Evolutionary conservation across 2,888 invertebrate species (phyloP).

Genomic region (Candidula unifasciata): DNA sequence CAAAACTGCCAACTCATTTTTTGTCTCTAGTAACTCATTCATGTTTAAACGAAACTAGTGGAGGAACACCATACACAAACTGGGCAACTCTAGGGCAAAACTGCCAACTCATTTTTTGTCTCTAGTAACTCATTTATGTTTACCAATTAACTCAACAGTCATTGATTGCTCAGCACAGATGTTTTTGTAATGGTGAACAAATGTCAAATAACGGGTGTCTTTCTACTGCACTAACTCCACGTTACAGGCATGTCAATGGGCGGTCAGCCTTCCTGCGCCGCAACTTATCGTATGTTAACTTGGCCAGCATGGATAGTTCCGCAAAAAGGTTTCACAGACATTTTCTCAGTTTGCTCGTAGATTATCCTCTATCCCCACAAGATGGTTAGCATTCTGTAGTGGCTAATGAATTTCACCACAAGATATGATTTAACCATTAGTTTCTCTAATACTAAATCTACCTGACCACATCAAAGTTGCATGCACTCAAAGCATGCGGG

Average conservation of each 20-base stretch:
- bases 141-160: too few relatives aligned
- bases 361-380: neutral
- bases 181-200: neutral
- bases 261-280: constrained; percentile 66
- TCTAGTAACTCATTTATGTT: too few relatives aligned
- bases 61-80: too few relatives aligned
- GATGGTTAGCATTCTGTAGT: neutral
- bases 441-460: neutral
- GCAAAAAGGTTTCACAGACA: constrained; percentile 26
- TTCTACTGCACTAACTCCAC: neutral
- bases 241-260: constrained; percentile 70
- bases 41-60: too few relatives aligned
- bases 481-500: too few relatives aligned
- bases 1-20: too few relatives aligned
- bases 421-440: neutral
- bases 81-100: too few relatives aligned
- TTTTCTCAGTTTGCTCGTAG: constrained; percentile 1
- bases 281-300: constrained; percentile 69
- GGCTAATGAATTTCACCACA: neutral
- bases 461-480: neutral
- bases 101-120: too few relatives aligned
- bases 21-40: too few relatives aligned
- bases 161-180: too few relatives aligned
- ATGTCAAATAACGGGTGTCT: neutral
- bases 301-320: constrained; percentile 63